These are phyloP conservation scores for Parelbella ahira DNA, from an alignment of 2,888 invertebrate species.

Conservation along the genomic window DNA sequence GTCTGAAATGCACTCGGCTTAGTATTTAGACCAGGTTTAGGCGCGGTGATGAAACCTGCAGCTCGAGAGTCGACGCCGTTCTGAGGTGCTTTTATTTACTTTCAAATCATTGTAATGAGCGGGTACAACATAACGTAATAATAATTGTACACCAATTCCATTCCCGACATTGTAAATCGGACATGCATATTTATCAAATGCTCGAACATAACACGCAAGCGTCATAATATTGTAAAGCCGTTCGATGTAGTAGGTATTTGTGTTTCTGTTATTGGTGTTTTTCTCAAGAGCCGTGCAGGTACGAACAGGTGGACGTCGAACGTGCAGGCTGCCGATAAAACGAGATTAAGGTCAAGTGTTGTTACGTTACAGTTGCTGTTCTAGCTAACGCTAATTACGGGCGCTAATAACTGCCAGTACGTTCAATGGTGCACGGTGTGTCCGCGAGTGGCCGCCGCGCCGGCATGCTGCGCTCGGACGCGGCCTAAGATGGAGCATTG, in stretches of 20 bases:
- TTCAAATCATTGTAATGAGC: constrained; percentile 23
- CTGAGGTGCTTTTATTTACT: constrained; percentile 39
- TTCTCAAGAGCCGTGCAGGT: constrained; percentile 7
- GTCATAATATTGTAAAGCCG: no score
- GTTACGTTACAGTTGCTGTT: constrained; percentile 63
- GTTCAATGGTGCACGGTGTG: not conserved
- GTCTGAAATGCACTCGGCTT: constrained; percentile 23
- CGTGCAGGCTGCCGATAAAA: constrained; percentile 43
- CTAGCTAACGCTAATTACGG: constrained; percentile 55
- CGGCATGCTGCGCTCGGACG: constrained; percentile 3
- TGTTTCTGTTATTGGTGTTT: no score
- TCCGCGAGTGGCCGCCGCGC: not conserved
- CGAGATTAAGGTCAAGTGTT: constrained; percentile 63
- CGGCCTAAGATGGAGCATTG: constrained; percentile 13
- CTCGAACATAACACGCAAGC: no score
- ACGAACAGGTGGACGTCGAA: constrained; percentile 50
- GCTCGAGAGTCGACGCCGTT: constrained; percentile 18
- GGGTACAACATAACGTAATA: constrained; percentile 1
- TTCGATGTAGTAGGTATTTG: no score
- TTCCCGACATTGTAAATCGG: no score
- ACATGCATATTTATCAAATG: no score
- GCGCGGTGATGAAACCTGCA: constrained; percentile 4
- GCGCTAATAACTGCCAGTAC: constrained; percentile 41
- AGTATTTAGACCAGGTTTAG: not conserved
- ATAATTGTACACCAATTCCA: constrained; percentile 7